These are phyloP conservation scores for Brevimyrus niger DNA, from an alignment of 2,113 vertebrate species.

Conservation along the genomic window DNA sequence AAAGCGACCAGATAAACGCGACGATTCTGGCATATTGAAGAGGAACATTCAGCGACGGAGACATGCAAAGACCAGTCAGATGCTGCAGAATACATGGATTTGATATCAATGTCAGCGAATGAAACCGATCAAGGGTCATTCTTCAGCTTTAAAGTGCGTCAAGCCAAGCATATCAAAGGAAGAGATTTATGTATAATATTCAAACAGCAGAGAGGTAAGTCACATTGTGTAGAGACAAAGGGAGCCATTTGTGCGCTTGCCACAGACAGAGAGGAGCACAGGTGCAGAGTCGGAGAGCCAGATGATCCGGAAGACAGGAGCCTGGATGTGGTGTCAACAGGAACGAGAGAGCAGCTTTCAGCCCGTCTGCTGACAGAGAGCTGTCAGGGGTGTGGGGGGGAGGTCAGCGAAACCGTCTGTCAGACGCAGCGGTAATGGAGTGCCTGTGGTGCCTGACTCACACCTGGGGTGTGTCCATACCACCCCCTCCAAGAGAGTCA, in stretches of 20 bases:
- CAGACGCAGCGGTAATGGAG: conserved; percentile 23
- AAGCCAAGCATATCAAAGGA: background rate
- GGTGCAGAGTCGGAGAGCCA: background rate
- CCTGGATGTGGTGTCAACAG: conserved; percentile 24
- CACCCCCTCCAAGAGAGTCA: background rate
- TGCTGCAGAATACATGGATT: background rate
- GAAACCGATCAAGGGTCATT: conserved; percentile 4
- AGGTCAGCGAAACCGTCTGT: conserved; percentile 26
- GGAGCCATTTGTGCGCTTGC: conserved; percentile 30
- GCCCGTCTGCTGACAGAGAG: conserved; percentile 25
- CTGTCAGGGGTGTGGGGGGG: conserved; percentile 36
- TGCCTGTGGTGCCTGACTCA: conserved; percentile 42
- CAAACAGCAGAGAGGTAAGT: background rate
- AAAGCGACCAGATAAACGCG: conserved; percentile 47
- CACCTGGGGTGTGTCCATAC: conserved; percentile 1
- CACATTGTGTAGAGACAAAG: background rate
- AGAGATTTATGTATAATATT: background rate
- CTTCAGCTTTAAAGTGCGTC: background rate
- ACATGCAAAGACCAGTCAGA: background rate
- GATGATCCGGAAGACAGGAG: conserved; percentile 11
- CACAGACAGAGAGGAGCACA: conserved; percentile 30
- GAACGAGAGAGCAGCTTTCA: conserved; percentile 14
- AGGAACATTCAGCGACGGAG: conserved; percentile 32
- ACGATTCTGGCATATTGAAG: conserved; percentile 6
- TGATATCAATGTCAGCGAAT: conserved; percentile 35